Conservation (phyloP, 2,797 vertebrate species). For the Tympanoctomys barrerae region DNA sequence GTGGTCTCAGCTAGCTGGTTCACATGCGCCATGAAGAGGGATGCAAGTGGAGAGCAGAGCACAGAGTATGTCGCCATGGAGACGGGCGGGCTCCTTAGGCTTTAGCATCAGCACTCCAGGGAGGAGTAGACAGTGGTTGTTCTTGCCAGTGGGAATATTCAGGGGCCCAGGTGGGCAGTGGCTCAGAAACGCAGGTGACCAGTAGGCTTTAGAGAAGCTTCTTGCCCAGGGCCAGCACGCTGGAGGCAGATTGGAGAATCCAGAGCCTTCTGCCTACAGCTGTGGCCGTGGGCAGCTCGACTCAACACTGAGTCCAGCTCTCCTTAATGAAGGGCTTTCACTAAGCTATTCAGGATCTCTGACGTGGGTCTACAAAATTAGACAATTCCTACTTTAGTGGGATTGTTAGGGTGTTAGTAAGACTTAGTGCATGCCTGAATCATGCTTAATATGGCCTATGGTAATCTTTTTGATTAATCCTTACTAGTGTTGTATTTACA, state of each 20-base stretch:
- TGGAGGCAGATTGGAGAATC: neutral
- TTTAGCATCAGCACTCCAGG: neutral
- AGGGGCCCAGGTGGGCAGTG: neutral
- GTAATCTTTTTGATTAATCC: neutral
- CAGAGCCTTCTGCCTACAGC: neutral
- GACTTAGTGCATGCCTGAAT: neutral
- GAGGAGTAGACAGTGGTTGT: neutral
- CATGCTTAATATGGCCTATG: neutral
- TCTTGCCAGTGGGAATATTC: neutral
- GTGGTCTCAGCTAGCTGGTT: neutral
- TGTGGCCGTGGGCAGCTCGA: neutral
- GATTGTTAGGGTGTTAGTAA: neutral
- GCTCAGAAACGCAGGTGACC: neutral
- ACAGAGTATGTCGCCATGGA: slow-evolving; percentile 46
- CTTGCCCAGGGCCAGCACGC: neutral
- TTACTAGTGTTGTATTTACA: neutral
- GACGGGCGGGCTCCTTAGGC: neutral
- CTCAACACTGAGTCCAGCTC: no score
- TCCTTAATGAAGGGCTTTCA: neutral
- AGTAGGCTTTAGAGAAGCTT: neutral
- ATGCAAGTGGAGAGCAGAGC: neutral
- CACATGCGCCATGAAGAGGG: neutral
- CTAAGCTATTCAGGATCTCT: neutral
- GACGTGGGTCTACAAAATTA: neutral
- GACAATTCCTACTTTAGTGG: neutral